Conservation (phyloP, 2,797 vertebrate genomes). For the Oreochromis grahami region DNA sequence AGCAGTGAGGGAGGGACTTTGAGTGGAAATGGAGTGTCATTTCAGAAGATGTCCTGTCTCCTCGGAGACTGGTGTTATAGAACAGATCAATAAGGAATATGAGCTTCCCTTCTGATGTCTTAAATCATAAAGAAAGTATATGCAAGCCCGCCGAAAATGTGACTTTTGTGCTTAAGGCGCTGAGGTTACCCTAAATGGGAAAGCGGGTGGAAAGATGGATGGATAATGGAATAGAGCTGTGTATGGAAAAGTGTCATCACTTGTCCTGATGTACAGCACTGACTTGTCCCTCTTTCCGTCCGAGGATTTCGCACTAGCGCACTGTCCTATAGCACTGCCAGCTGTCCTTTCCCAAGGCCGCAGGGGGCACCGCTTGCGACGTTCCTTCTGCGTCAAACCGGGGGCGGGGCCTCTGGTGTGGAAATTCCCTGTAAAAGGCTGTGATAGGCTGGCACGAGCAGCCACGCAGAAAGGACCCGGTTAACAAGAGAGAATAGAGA, state of each 20-base stretch:
- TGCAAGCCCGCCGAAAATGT: not conserved
- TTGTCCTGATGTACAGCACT: not conserved
- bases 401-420: slow-evolving; percentile 71
- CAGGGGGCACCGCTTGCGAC: slow-evolving; percentile 59
- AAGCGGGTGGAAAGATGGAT: not conserved
- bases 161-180: not conserved
- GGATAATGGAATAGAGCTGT: not conserved
- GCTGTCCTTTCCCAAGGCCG: slow-evolving; percentile 66
- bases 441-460: slow-evolving; percentile 60
- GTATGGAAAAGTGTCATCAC: not conserved
- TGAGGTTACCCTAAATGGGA: slow-evolving; percentile 39
- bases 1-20: not conserved
- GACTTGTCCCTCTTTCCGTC: not conserved
- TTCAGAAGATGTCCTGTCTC: not conserved
- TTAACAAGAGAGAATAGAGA: slow-evolving; percentile 2
- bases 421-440: slow-evolving; percentile 75
- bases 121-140: not conserved
- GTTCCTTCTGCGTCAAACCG: slow-evolving; percentile 72
- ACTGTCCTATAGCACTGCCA: slow-evolving; percentile 27
- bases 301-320: slow-evolving; percentile 24
- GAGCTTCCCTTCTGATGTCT: not conserved
- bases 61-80: not conserved
- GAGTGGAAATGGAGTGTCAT: not conserved
- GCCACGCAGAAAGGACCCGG: slow-evolving; percentile 24
- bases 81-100: not conserved